A percentile compares a stretch with the other conserved stretches of the same genome.
Conservation (phyloP, 2,888 invertebrate species). For the Pteria penguin region DNA sequence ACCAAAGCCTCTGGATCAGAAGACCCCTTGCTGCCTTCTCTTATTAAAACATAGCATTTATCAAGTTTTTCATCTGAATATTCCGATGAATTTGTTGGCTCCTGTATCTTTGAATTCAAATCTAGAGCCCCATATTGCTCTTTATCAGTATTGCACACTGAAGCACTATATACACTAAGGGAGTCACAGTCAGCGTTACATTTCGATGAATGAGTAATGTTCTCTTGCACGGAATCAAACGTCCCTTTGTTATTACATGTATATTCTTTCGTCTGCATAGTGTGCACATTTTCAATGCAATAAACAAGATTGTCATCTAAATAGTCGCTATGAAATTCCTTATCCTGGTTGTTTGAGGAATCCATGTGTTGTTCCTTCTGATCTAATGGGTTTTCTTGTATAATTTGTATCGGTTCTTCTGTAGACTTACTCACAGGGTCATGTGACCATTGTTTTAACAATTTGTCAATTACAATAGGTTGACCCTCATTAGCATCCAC, state of each 20-base stretch:
- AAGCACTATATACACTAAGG: slow-evolving; percentile 25
- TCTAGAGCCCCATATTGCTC: slow-evolving; percentile 44
- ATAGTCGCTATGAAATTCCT: neutral
- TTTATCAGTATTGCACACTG: slow-evolving; percentile 37
- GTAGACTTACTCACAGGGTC: no score
- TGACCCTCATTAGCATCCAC: no score
- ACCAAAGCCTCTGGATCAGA: slow-evolving; percentile 3
- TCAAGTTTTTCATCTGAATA: slow-evolving; percentile 41
- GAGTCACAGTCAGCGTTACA: slow-evolving; percentile 22
- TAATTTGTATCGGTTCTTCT: no score
- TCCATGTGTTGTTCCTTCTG: slow-evolving; percentile 9
- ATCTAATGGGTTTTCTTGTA: no score
- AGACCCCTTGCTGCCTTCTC: slow-evolving; percentile 30
- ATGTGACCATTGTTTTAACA: no score
- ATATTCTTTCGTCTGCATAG: slow-evolving; percentile 6
- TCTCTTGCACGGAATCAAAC: slow-evolving; percentile 34
- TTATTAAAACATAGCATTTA: slow-evolving; percentile 34
- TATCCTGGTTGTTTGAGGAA: slow-evolving; percentile 12
- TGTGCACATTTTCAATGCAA: slow-evolving; percentile 3
- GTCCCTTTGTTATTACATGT: slow-evolving; percentile 20
- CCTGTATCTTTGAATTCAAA: slow-evolving; percentile 33
- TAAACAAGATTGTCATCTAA: slow-evolving; percentile 2
- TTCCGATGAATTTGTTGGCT: slow-evolving; percentile 40
- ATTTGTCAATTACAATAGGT: no score
- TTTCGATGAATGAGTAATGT: slow-evolving; percentile 39